phyloP scores from a whole-genome alignment of 2,113 vertebrate genomes.

The Chloebia gouldiae region DNA sequence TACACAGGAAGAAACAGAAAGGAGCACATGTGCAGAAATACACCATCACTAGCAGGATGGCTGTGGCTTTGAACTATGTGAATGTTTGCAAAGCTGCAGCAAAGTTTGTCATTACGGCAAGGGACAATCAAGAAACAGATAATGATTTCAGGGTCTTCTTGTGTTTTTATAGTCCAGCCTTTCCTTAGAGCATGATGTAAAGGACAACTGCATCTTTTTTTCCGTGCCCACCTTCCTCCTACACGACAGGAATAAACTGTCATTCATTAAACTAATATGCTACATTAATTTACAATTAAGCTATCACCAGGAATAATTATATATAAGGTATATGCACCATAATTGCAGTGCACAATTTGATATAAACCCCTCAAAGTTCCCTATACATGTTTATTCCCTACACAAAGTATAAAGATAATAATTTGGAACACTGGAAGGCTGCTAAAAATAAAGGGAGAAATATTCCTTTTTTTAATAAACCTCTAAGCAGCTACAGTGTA shows the following conservation, averaged over 20 bases:
- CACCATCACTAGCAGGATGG: neutral
- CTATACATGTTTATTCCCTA: neutral
- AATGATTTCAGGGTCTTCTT: neutral
- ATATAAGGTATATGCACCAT: neutral
- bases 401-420: neutral
- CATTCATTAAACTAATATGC: neutral
- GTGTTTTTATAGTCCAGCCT: neutral
- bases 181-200: neutral
- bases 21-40: neutral
- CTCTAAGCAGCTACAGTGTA: neutral
- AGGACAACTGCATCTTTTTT: neutral
- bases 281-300: slow-evolving; percentile 38
- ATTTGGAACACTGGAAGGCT: neutral
- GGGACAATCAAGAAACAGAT: neutral
- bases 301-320: neutral
- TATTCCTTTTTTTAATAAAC: neutral
- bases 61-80: neutral
- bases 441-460: neutral
- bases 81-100: neutral
- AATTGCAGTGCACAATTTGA: neutral
- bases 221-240: slow-evolving; percentile 4
- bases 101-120: neutral
- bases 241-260: neutral
- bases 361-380: neutral
- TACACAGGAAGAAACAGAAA: neutral